phyloP scores from a whole-genome alignment of 2,797 vertebrate genomes.

The Crenuchus spilurus region DNA sequence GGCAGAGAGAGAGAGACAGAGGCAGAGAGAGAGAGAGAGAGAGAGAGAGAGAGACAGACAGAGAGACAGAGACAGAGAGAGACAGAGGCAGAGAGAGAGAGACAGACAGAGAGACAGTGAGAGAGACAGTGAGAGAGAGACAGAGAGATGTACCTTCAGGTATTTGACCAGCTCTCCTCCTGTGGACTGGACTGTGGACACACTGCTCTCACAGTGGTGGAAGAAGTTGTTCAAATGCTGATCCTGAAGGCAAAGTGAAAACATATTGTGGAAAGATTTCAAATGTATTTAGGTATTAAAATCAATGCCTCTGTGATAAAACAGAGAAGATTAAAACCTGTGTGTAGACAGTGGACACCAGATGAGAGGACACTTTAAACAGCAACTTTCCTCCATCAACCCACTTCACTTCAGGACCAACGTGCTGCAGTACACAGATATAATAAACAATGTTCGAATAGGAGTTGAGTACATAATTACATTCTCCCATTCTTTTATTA shows the following conservation, averaged over 20 bases:
- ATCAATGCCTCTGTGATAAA: neutral
- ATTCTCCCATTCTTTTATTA: too few relatives aligned
- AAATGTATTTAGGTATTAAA: neutral
- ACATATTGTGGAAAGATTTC: too few relatives aligned
- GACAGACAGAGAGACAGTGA: neutral
- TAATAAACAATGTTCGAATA: neutral
- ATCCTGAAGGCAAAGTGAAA: conserved; percentile 76
- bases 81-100: neutral
- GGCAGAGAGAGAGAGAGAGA: neutral
- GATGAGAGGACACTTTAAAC: conserved; percentile 90
- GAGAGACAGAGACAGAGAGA: neutral
- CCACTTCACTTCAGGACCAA: conserved; percentile 93
- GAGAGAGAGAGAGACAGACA: neutral
- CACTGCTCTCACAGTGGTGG: conserved; percentile 90
- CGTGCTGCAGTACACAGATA: conserved; percentile 78
- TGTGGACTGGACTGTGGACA: conserved; percentile 82
- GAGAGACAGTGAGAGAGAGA: neutral
- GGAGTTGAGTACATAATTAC: neutral
- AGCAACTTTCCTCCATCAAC: conserved; percentile 92
- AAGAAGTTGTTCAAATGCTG: conserved; percentile 98
- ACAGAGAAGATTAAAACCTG: conserved; percentile 78
- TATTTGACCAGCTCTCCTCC: conserved; percentile 94
- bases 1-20: neutral
- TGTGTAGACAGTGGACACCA: conserved; percentile 95
- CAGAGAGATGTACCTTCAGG: conserved; percentile 89